Base-by-base conservation (phyloP, 2,888 invertebrate species). In the Euplexia lucipara region DNA sequence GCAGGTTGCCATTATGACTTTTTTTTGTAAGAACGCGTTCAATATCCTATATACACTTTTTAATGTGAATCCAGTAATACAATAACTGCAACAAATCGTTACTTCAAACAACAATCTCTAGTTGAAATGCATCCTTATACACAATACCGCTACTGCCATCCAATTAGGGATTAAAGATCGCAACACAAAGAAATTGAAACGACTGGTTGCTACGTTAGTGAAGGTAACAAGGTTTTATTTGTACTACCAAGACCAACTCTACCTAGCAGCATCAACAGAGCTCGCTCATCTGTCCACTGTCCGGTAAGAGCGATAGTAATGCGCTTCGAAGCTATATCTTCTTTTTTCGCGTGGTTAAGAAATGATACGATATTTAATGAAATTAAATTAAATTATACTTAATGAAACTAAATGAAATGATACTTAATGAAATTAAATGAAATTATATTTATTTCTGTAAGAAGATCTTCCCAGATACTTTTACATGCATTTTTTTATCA, bases 191-290 rank as follows among this genome's bases (percentile, higher is more conserved):
- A 77, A 66, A 69, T 70, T 61, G 63, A 69, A 78, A 66, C 57
- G 51, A 18, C 62, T 48, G 56, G 47, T 48, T 45, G 58, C 49
- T 61, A 49, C 78, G 51, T 51, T 56, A 53, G 45, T 20, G 14
- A 41, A 61, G 70, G 81, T 70, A 78, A 70, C 70, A 64, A 67
- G 66, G 44, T 80, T 73, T 64, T 64, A 70, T 64, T 78, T 80
- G 70, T 73, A 63, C 62, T 77, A 42, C 42, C 61, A 52, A 63
- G 72, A 42, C 42, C 61, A 52, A 63, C 58, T 63, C 65, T 48
- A 78, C 39, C 51, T 70, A 16, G 45, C 53, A 53, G 64, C 39
- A 35, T 61, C 49, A 60, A 63, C 53, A 37, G 48, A 47, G 34
- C 70, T 10, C 3, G 41, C 18, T 52, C 35, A n/a, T 30, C 47